phyloP scores from a whole-genome alignment of 2,888 invertebrate species.

The Ischnura elegans region DNA sequence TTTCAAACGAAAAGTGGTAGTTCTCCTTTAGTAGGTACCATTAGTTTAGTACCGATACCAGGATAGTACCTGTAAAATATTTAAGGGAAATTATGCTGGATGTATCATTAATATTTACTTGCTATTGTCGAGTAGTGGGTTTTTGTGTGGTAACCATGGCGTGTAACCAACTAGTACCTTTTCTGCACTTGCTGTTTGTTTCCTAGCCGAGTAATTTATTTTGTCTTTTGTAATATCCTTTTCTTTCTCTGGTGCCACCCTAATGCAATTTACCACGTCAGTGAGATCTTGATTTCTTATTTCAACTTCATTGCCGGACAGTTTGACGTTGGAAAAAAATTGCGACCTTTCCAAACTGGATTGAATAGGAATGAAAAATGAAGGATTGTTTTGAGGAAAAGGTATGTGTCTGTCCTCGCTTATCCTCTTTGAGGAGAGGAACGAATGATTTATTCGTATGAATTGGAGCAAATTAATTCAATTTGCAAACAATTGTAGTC shows the following conservation, averaged over 20 bases:
- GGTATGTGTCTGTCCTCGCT: background rate
- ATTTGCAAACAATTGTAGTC: background rate
- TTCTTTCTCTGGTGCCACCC: background rate
- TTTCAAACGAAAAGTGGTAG: too few species aligned
- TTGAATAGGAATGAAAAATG: background rate
- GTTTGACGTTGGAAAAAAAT: background rate
- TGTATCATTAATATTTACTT: too few species aligned
- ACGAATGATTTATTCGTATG: background rate
- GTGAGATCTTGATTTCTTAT: background rate
- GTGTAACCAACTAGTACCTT: background rate
- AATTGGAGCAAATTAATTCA: background rate
- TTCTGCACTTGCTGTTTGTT: background rate
- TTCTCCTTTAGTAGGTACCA: too few species aligned
- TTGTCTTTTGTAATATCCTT: background rate
- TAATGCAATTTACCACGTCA: background rate
- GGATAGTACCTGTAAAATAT: too few species aligned
- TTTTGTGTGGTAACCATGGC: background rate
- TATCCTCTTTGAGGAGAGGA: background rate
- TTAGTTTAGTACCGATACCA: too few species aligned
- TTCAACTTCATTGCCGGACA: background rate
- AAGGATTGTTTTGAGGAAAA: background rate
- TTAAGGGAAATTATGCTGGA: too few species aligned
- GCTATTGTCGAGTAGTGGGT: too few species aligned
- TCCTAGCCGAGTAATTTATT: background rate
- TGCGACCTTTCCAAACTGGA: background rate